Evolutionary conservation across 1,140 invertebrate species (phyloP).

Genomic region (Drosophila pallidifrons): DNA sequence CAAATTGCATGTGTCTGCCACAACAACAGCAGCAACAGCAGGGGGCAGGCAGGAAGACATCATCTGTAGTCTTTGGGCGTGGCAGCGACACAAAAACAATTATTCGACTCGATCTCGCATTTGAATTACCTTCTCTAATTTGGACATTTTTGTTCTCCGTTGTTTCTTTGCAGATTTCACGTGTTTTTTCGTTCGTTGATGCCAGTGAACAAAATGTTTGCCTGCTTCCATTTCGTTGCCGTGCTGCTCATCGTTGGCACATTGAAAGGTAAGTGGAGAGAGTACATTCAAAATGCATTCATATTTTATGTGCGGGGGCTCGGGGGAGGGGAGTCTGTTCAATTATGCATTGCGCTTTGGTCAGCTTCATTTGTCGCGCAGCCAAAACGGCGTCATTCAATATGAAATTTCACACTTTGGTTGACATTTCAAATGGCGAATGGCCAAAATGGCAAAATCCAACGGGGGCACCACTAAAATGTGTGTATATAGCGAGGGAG

Average conservation of each 20-base stretch:
- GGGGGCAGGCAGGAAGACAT: slow-evolving; percentile 3
- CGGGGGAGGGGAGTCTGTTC: slow-evolving; percentile 12
- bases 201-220: slow-evolving; percentile 58
- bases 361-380: slow-evolving; percentile 67
- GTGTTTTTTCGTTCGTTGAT: not conserved
- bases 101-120: not conserved
- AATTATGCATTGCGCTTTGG: slow-evolving; percentile 61
- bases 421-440: slow-evolving; percentile 68
- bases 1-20: slow-evolving; percentile 62
- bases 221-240: slow-evolving; percentile 50
- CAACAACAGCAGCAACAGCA: not conserved
- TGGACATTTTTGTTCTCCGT: not conserved
- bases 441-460: slow-evolving; percentile 29
- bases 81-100: slow-evolving; percentile 19
- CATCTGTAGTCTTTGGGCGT: slow-evolving; percentile 25
- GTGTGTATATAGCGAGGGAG: not conserved
- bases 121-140: not conserved
- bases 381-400: slow-evolving; percentile 54
- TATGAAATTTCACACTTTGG: slow-evolving; percentile 81
- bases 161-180: slow-evolving; percentile 11
- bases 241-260: slow-evolving; percentile 53
- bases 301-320: not conserved
- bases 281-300: slow-evolving; percentile 7
- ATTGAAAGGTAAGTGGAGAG: slow-evolving; percentile 66
- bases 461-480: not conserved